Base-by-base conservation (phyloP, 1,140 invertebrate species). In the Microplitis demolitor region DNA sequence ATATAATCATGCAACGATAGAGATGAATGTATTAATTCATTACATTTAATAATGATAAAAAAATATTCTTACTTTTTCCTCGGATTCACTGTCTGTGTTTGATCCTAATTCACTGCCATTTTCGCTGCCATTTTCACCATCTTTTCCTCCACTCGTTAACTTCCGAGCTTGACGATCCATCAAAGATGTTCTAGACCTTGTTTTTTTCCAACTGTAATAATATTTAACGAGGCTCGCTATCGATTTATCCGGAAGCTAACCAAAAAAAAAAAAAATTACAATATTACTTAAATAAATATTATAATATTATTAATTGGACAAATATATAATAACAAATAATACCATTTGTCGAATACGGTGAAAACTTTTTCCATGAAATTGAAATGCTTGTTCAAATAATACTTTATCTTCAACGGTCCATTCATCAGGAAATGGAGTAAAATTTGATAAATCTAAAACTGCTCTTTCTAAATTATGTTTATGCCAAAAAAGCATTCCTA, bases 321-420 rank as follows among this genome's bases (percentile, higher is more conserved):
- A 45, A 16, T 56, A 24, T 54, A 3, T 54, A 54, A 64, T 70
- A 68, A 63, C 9, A 35, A 4, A 63, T 58, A 64, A 89, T 89
- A 98, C 96, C 97, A 99, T 98, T 91, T 98, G 96, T 77, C 96
- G 89, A 82, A 99, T 99, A 83, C 96, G 91, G 84, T 98, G 95
- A 88, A 99, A 99, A 86, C 95, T 97, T 90, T 99, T 99, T 35
- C 97, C 97, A 90, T 99, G 96, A 85, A 98, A 99, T 82, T 97
- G 96, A 85, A 98, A 99, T 33, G 97, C 97, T 86, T 98, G 97
- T 84, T 99, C 97, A 89, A 99, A 99, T 16, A 98, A 87, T 60
- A 98, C 96, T 90, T 98, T 98, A 82, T 99, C 97, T 87, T 99
- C 97, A 3, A 97, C 94, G 13, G 97, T 97, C 97, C 97, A 99